These are phyloP conservation scores for Schizopygopsis malacanthus DNA, from an alignment of 2,797 vertebrate species.

Conservation along the genomic window DNA sequence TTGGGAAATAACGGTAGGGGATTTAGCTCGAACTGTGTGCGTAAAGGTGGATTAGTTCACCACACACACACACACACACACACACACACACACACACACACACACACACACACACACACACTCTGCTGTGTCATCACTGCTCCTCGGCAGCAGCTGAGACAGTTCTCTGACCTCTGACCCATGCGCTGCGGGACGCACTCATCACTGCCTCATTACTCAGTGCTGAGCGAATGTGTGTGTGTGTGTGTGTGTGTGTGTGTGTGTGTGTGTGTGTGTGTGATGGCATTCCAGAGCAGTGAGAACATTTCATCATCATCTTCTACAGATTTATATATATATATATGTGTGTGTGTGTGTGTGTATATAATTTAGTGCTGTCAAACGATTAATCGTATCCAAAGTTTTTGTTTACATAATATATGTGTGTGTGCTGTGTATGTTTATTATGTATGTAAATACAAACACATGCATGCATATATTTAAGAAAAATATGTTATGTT, in stretches of 20 bases:
- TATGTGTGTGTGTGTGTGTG: background rate
- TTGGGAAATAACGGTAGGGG: background rate
- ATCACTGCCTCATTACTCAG: conserved; percentile 52
- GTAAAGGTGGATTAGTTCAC: conserved; percentile 23
- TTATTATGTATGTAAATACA: no score
- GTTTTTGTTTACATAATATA: no score
- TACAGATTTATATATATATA: no score
- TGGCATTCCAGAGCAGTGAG: conserved; percentile 30
- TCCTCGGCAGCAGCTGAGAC: conserved; percentile 41
- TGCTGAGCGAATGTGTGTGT: background rate
- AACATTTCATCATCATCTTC: conserved; percentile 9
- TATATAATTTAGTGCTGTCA: no score
- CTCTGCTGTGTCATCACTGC: conserved; percentile 35
- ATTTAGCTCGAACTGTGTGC: conserved; percentile 1
- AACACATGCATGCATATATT: no score
- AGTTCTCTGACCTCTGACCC: conserved; percentile 43
- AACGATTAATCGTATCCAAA: no score
- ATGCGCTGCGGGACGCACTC: conserved; percentile 14
- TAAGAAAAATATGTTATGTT: no score
- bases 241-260: conserved; percentile 2
- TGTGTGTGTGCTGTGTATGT: no score
- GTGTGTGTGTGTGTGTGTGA: conserved; percentile 11
- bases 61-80: conserved; percentile 3
- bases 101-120: background rate
- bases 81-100: background rate